phyloP scores from a whole-genome alignment of 2,888 invertebrate genomes.

The Agonopterix subpropinquella region DNA sequence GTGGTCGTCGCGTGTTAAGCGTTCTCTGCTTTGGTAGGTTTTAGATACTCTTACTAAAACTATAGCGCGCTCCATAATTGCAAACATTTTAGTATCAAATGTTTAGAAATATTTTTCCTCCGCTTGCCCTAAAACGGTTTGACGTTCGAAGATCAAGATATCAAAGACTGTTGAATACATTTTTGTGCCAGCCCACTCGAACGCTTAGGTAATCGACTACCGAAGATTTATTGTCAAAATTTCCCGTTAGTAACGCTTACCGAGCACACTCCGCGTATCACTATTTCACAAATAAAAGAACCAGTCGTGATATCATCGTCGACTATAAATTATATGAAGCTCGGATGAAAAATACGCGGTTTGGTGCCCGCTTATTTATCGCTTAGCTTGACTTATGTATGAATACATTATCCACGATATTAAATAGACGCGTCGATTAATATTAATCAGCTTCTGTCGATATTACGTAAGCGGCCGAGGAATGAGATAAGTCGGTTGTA shows the following conservation, averaged over 20 bases:
- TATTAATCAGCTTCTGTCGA: constrained; percentile 25
- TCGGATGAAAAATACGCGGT: constrained; percentile 71
- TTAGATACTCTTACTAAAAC: constrained; percentile 23
- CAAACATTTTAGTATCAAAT: neutral
- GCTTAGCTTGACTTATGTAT: constrained; percentile 56
- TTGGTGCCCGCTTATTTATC: constrained; percentile 68
- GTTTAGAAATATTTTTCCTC: constrained; percentile 14
- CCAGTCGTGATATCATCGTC: constrained; percentile 73
- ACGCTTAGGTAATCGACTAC: constrained; percentile 74
- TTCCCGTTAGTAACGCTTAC: constrained; percentile 75
- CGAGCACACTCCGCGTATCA: constrained; percentile 72
- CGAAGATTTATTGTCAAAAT: constrained; percentile 73
- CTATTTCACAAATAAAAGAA: constrained; percentile 75
- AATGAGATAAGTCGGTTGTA: constrained; percentile 3
- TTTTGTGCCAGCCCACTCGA: constrained; percentile 65
- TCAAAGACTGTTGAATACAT: constrained; percentile 65
- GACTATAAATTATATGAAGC: constrained; percentile 70
- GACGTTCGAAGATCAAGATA: constrained; percentile 64
- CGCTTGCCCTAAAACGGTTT: constrained; percentile 34
- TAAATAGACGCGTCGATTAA: constrained; percentile 46
- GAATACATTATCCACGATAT: constrained; percentile 52
- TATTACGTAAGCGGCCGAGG: constrained; percentile 12
- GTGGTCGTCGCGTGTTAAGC: constrained; percentile 61
- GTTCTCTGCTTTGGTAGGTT: constrained; percentile 61
- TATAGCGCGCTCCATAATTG: constrained; percentile 37